Percentiles rank a stretch among this genome's conserved stretches.
Evolutionary conservation across 2,888 invertebrate genomes (phyloP).

Genomic region (Deladenus siricidicola): DNA sequence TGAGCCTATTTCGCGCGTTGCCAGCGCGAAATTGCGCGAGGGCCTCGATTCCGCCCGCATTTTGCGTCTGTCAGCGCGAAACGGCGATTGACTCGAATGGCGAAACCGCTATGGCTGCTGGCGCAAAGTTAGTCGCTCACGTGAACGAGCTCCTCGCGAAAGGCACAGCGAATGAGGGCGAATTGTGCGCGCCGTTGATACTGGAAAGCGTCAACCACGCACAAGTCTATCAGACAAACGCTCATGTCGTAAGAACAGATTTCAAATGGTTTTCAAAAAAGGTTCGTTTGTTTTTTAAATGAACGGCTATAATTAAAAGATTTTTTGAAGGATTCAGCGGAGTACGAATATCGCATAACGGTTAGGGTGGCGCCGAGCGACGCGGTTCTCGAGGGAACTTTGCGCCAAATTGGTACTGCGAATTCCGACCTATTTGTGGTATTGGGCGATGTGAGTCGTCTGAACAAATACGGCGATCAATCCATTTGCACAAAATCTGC

Average conservation of each 20-base stretch:
- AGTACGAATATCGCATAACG: constrained; percentile 24
- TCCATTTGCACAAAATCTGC: constrained; percentile 39
- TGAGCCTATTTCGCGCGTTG: constrained; percentile 32
- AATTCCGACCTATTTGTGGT: too few species aligned
- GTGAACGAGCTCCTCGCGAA: constrained; percentile 31
- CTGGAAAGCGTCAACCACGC: background rate
- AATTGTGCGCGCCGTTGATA: background rate
- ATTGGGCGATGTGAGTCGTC: constrained; percentile 43
- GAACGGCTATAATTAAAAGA: too few species aligned
- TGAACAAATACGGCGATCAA: constrained; percentile 49
- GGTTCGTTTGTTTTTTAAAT: too few species aligned
- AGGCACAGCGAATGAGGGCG: background rate
- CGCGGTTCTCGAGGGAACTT: constrained; percentile 38
- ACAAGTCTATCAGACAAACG: background rate
- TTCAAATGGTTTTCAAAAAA: too few species aligned
- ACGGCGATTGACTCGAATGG: constrained; percentile 23
- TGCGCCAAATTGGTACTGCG: too few species aligned
- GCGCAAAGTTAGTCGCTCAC: constrained; percentile 23
- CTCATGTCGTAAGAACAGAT: background rate
- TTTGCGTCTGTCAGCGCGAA: constrained; percentile 44
- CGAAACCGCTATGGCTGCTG: constrained; percentile 24
- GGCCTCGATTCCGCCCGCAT: constrained; percentile 46
- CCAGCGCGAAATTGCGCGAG: constrained; percentile 35
- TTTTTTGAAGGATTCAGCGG: too few species aligned
- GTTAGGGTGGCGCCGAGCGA: constrained; percentile 32